Conservation (phyloP, 2,113 vertebrate genomes). For the Indri indri region DNA sequence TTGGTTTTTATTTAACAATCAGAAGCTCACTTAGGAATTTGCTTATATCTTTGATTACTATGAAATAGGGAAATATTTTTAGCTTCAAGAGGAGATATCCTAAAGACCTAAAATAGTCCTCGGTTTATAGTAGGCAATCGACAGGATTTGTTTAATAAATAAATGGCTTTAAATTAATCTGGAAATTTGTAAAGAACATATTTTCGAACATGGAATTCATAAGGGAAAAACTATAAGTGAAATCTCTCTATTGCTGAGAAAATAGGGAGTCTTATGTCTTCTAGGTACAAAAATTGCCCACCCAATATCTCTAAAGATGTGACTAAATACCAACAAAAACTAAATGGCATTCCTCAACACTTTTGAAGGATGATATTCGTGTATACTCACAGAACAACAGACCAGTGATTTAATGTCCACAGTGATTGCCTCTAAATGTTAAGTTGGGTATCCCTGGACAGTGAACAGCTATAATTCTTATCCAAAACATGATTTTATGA, state of each 20-base stretch:
- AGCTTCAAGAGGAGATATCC: not conserved
- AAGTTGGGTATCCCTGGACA: not conserved
- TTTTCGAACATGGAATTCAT: not conserved
- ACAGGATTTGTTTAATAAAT: not conserved
- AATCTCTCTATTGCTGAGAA: not conserved
- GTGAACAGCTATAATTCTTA: not conserved
- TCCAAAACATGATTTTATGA: not conserved
- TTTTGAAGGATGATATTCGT: not conserved
- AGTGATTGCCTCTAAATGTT: not conserved
- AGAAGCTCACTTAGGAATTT: not conserved
- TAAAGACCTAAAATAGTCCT: not conserved
- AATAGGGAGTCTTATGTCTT: not conserved
- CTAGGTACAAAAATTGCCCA: not conserved
- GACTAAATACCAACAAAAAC: not conserved
- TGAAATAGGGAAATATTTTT: constrained; percentile 39
- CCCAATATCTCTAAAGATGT: not conserved
- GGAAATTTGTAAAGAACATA: not conserved
- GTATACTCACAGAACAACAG: not conserved
- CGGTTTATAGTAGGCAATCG: not conserved
- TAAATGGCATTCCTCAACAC: not conserved
- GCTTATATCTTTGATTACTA: constrained; percentile 34
- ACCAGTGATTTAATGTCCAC: not conserved
- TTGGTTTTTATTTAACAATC: constrained; percentile 11
- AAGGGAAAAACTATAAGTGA: not conserved
- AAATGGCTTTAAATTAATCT: not conserved